Conservation (phyloP, 1,140 invertebrate genomes). For the Tribolium madens region DNA sequence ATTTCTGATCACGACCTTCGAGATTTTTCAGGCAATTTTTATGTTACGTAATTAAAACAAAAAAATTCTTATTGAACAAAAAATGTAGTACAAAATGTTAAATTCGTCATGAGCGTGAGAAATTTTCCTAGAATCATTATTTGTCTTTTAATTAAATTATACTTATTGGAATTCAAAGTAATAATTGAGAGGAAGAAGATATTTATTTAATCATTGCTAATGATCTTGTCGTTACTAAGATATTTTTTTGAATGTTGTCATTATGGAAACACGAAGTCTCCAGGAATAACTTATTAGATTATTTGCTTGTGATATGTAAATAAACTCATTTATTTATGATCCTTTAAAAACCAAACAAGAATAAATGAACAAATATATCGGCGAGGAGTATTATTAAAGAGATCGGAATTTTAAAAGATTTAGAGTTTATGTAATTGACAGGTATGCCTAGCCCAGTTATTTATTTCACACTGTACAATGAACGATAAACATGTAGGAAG, state of each 20-base stretch:
- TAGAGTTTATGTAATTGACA: not conserved
- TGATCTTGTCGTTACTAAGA: not conserved
- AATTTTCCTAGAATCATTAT: not conserved
- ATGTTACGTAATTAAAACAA: slow-evolving; percentile 21
- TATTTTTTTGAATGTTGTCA: not conserved
- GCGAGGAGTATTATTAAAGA: too few species aligned
- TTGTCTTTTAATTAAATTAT: not conserved
- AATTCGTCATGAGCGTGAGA: not conserved
- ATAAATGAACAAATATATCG: not conserved
- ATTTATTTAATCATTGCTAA: not conserved
- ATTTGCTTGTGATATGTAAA: not conserved
- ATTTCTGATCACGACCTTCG: slow-evolving; percentile 6
- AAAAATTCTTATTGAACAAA: not conserved
- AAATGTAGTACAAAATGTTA: too few species aligned
- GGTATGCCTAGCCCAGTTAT: slow-evolving; percentile 11
- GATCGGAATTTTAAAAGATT: not conserved
- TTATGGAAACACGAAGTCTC: not conserved
- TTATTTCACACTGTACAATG: slow-evolving; percentile 5
- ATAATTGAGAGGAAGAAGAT: not conserved
- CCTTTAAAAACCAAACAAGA: not conserved
- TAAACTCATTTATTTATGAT: not conserved
- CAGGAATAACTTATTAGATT: too few species aligned
- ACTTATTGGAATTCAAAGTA: not conserved
- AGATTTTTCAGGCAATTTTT: slow-evolving; percentile 5
- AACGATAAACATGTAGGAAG: slow-evolving; percentile 1